Conservation (phyloP, 2,113 vertebrate species). For the Orthonyx spaldingii region DNA sequence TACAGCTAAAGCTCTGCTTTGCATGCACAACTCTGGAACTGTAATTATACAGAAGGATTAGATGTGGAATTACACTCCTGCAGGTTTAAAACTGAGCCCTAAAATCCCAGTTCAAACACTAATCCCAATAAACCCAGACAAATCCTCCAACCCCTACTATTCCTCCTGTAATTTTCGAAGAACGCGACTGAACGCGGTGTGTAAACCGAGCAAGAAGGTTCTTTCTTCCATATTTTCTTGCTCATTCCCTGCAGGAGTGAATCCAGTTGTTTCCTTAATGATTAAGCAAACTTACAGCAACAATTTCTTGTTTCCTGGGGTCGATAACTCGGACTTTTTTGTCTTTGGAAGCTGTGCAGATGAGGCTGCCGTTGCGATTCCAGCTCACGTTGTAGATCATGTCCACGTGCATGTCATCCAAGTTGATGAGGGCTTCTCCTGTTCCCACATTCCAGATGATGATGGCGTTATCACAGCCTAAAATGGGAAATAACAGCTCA, state of each 20-base stretch:
- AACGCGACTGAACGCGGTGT: rapidly evolving
- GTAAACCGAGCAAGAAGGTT: background rate
- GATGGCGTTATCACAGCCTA: slow-evolving; percentile 90
- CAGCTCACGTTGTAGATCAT: slow-evolving; percentile 92
- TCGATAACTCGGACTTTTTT: slow-evolving; percentile 92
- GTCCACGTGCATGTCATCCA: slow-evolving; percentile 94
- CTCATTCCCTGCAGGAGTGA: background rate
- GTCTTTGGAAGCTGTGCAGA: slow-evolving; percentile 96
- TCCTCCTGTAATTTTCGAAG: background rate
- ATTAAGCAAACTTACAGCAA: slow-evolving; percentile 75
- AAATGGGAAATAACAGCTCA: background rate
- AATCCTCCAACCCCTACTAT: background rate
- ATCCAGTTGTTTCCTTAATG: background rate
- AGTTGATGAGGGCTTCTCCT: slow-evolving; percentile 84
- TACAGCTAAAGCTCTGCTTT: background rate
- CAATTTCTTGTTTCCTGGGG: slow-evolving; percentile 83
- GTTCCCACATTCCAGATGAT: slow-evolving; percentile 97
- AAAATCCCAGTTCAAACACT: slow-evolving; percentile 31
- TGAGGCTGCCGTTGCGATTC: slow-evolving; percentile 92
- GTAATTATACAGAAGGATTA: slow-evolving; percentile 40
- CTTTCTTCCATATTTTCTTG: background rate
- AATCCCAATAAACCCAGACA: slow-evolving; percentile 28
- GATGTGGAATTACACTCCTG: slow-evolving; percentile 39
- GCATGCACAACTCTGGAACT: background rate
- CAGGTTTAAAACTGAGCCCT: slow-evolving; percentile 31